phyloP scores from a whole-genome alignment of 2,113 vertebrate species.

The Nannospalax galili region DNA sequence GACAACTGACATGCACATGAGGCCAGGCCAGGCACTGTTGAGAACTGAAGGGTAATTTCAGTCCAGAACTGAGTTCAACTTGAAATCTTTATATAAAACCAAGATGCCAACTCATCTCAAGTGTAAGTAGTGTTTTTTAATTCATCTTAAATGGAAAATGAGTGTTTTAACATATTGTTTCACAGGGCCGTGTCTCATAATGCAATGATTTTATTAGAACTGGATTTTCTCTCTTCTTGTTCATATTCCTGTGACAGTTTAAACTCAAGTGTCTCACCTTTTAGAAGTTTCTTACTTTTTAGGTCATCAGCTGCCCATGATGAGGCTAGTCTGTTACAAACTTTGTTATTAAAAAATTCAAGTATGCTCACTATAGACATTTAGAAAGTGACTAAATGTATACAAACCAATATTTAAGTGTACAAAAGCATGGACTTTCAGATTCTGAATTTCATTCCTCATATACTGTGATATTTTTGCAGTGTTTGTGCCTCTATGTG shows the following conservation, averaged over 20 bases:
- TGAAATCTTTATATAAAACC: neutral
- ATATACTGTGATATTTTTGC: neutral
- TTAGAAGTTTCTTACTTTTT: neutral
- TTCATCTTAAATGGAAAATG: neutral
- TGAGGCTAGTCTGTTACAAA: neutral
- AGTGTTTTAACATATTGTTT: neutral
- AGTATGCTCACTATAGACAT: neutral
- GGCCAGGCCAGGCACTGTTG: neutral
- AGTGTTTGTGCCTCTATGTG: neutral
- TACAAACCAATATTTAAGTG: neutral
- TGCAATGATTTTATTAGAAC: neutral
- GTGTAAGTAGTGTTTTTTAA: neutral
- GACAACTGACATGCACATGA: neutral
- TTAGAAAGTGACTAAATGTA: neutral
- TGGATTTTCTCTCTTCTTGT: neutral
- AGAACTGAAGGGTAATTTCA: neutral
- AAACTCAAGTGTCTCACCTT: too few relatives aligned
- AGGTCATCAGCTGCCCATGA: neutral
- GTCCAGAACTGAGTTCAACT: neutral
- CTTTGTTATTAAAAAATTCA: neutral
- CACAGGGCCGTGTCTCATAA: neutral
- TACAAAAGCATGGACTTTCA: neutral
- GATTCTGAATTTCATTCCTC: neutral
- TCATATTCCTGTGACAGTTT: neutral
- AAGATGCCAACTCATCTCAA: slow-evolving; percentile 10